phyloP scores from a whole-genome alignment of 2,797 vertebrate species.

The Acomys russatus region DNA sequence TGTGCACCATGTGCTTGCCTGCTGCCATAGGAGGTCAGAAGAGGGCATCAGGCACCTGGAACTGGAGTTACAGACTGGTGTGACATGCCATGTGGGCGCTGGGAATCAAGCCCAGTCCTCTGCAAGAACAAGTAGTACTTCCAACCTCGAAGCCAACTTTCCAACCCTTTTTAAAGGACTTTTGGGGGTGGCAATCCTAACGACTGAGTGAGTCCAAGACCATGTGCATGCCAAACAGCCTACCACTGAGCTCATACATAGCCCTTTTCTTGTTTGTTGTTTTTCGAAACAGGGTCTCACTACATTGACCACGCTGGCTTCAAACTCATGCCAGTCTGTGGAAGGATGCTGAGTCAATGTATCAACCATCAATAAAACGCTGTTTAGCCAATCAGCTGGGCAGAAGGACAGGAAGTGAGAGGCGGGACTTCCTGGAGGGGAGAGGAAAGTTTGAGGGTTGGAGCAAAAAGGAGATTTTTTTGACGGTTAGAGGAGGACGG shows the following conservation, averaged over 20 bases:
- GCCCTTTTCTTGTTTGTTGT: not conserved
- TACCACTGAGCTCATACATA: not conserved
- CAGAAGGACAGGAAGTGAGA: too few species aligned
- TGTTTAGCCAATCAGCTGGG: too few species aligned
- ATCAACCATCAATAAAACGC: too few species aligned
- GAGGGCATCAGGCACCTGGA: too few species aligned
- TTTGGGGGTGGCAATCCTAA: not conserved
- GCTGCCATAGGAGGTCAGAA: not conserved
- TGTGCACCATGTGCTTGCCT: not conserved
- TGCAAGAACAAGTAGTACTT: not conserved
- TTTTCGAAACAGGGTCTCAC: not conserved
- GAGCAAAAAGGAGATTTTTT: too few species aligned
- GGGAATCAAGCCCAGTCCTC: not conserved
- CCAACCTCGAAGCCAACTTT: not conserved
- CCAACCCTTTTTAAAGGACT: not conserved
- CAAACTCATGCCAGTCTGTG: not conserved
- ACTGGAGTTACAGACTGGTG: not conserved
- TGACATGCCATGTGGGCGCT: not conserved
- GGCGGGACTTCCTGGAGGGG: too few species aligned
- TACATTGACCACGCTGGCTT: not conserved
- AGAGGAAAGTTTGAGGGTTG: too few species aligned
- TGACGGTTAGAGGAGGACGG: too few species aligned
- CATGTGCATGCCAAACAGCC: not conserved
- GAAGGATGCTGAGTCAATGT: too few species aligned
- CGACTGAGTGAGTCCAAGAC: too few species aligned